Conservation (phyloP, 2,113 vertebrate species). For the Pavo muticus region DNA sequence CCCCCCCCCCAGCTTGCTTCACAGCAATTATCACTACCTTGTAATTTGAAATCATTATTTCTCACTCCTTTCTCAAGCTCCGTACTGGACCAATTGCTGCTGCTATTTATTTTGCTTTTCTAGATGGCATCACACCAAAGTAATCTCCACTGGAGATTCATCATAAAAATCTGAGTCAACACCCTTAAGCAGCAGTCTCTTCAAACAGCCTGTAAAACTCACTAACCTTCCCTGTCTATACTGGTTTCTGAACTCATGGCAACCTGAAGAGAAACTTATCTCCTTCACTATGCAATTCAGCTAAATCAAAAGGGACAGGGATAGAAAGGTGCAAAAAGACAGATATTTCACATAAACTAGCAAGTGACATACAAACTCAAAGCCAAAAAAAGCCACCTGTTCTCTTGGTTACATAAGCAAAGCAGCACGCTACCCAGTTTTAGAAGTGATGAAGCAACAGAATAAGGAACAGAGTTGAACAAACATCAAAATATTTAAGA, state of each 20-base stretch:
- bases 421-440: background rate
- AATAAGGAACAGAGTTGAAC: background rate
- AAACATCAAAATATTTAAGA: background rate
- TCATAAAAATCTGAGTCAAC: background rate
- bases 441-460: background rate
- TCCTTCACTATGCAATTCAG: background rate
- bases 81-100: background rate
- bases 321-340: background rate
- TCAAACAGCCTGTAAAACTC: background rate
- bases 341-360: background rate
- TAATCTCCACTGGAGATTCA: background rate
- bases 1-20: background rate
- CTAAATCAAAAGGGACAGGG: background rate
- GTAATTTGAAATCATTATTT: background rate
- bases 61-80: background rate
- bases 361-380: rapidly evolving
- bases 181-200: background rate
- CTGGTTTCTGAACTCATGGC: background rate
- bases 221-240: background rate
- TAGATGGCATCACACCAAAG: background rate
- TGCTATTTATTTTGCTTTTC: background rate
- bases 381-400: background rate
- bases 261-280: background rate
- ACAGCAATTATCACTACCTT: background rate
- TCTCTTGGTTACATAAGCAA: background rate